A percentile compares a stretch with the other conserved stretches of the same genome.
phyloP scores from a whole-genome alignment of 2,888 invertebrate genomes.

The Oxycera nigricornis region DNA sequence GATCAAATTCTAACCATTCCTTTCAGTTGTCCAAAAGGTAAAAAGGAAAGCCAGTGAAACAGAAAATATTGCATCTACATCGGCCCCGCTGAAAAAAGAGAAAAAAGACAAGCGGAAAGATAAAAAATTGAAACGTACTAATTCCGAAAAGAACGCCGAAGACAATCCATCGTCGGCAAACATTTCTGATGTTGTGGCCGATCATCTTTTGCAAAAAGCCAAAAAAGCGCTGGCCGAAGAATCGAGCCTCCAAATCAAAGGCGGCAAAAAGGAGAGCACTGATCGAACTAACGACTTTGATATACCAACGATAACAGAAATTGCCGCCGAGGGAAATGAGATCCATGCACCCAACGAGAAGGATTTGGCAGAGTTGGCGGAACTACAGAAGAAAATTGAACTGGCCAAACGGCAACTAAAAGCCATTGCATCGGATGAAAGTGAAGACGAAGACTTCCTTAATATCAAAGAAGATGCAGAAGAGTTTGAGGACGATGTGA shows the following conservation, averaged over 20 bases:
- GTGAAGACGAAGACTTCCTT: conserved; percentile 71
- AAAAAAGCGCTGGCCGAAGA: conserved; percentile 58
- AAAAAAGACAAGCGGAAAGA: conserved; percentile 63
- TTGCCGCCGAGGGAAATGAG: conserved; percentile 47
- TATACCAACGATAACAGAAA: conserved; percentile 63
- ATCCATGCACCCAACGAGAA: conserved; percentile 52
- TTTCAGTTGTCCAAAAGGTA: conserved; percentile 51
- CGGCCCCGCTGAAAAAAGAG: conserved; percentile 57
- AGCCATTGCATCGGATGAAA: conserved; percentile 61
- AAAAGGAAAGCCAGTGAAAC: conserved; percentile 62
- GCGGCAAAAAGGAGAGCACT: conserved; percentile 49
- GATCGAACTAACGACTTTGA: conserved; percentile 61
- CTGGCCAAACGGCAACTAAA: conserved; percentile 65
- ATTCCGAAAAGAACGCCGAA: conserved; percentile 48
- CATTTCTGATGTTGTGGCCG: conserved; percentile 70
- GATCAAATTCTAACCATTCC: neutral
- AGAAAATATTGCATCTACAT: conserved; percentile 48
- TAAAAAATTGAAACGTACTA: conserved; percentile 57
- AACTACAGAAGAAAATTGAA: conserved; percentile 71
- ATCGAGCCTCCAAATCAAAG: conserved; percentile 48
- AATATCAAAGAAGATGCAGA: conserved; percentile 72
- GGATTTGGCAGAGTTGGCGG: conserved; percentile 64
- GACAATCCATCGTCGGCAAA: conserved; percentile 62
- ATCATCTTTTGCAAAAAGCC: conserved; percentile 65
- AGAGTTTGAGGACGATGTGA: conserved; percentile 53